phyloP scores from a whole-genome alignment of 2,888 invertebrate species.

The Eustalomyia histrio region DNA sequence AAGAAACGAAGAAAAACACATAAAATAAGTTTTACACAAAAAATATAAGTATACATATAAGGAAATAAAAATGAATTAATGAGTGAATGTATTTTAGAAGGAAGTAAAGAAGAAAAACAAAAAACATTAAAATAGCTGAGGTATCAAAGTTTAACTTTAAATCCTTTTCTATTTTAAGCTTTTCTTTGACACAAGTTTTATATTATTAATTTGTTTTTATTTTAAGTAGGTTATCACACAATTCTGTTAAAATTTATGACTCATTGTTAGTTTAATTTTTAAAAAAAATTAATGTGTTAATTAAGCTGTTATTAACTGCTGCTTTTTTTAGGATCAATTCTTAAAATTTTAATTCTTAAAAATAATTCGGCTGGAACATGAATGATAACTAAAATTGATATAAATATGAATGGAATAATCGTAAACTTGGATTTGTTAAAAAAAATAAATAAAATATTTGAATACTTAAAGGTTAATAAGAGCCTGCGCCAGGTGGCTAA shows the following conservation, averaged over 20 bases:
- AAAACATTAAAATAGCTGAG: background rate
- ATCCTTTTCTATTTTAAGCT: constrained; percentile 4
- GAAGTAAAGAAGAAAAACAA: background rate
- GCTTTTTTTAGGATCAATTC: background rate
- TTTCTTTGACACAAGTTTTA: background rate
- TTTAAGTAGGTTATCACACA: constrained; percentile 36
- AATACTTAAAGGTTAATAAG: too few relatives aligned
- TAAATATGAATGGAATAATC: too few relatives aligned
- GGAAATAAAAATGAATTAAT: constrained; percentile 26
- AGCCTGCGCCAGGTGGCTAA: too few relatives aligned
- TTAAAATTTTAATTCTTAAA: background rate
- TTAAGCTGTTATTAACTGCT: background rate
- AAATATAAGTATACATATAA: constrained; percentile 5
- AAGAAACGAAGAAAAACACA: constrained; percentile 18
- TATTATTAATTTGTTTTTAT: background rate
- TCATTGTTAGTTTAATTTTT: background rate
- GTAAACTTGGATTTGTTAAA: too few relatives aligned
- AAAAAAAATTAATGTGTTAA: constrained; percentile 15
- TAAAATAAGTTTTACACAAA: constrained; percentile 10
- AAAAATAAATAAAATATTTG: too few relatives aligned
- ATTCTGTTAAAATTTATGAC: constrained; percentile 28
- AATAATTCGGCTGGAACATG: too few relatives aligned
- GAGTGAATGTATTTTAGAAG: too few relatives aligned
- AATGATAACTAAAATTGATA: too few relatives aligned
- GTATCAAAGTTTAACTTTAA: background rate